Base-by-base conservation (phyloP, 2,888 invertebrate species). In the Idaea aversata region DNA sequence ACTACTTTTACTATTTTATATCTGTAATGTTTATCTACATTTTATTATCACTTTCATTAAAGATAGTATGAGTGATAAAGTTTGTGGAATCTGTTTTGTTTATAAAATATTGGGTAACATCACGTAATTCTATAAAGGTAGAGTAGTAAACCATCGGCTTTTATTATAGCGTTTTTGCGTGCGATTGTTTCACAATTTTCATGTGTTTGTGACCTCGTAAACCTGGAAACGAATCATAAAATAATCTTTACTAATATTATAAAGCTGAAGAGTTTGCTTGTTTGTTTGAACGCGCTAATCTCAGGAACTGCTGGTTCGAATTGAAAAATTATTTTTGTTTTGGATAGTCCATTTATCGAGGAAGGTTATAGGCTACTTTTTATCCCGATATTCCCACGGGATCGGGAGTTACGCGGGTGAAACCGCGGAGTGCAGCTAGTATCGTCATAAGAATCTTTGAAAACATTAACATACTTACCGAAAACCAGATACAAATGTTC, bases 1-100 rank as follows among this genome's bases (percentile, higher is more conserved):
- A 58, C 66, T 59, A 69, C 70, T 71, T 69, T 72, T 71, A 71
- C 70, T 70, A 34, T 63, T 63, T 71, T 65, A 34, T 65, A 57
- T 67, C 65, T 62, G 62, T 34, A 68, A 59, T 62, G 62, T 67
- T 67, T 62, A 64, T 61, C 61, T 5, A 63, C 5, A 25, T 60
- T 38, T 63, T 64, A 58, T 59, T 62, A 64, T 67, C 65, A 67
- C 69, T 72, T 71, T 70, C 66, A 59, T 68, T 70, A 59, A 67
- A 38, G 59, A 34, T 16, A 15, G n/a, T n/a, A n/a, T n/a, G 57
- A 64, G 5, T 47, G 47, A 47, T 47, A 47, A 47, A 10, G 47
- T 47, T 47, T 47, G 47, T 47, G 47, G 47, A 47, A 47, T 47
- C 10, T 10, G 7, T 5, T 47, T 47, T 47, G 47, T 47, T 47